Conservation (phyloP, 2,888 invertebrate species). For the Fragum sueziense region DNA sequence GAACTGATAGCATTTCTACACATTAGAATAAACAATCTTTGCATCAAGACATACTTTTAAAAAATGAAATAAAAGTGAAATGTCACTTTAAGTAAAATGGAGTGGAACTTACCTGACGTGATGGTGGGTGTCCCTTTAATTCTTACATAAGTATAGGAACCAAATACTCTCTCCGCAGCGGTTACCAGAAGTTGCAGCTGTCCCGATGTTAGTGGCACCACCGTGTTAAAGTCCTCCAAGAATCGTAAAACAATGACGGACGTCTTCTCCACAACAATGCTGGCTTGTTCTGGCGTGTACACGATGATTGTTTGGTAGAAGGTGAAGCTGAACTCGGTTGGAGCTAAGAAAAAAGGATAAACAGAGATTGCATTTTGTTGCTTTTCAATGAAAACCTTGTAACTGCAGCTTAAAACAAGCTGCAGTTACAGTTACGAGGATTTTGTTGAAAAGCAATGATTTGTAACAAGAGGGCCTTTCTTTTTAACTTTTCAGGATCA, state of each 20-base stretch:
- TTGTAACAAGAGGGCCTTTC: no score
- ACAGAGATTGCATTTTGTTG: no score
- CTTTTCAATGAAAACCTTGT: no score
- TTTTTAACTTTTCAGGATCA: no score
- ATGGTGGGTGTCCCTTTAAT: not conserved
- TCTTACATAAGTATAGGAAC: not conserved
- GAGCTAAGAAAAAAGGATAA: not conserved
- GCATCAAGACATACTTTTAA: no score
- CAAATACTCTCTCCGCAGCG: constrained; percentile 20
- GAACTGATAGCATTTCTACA: no score
- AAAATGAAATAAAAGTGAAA: no score
- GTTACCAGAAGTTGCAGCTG: constrained; percentile 38
- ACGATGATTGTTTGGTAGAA: constrained; percentile 60
- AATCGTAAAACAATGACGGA: constrained; percentile 58
- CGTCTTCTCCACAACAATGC: constrained; percentile 50
- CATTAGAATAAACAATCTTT: no score
- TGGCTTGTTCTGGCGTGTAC: constrained; percentile 38
- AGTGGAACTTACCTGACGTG: not conserved
- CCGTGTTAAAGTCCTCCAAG: constrained; percentile 55
- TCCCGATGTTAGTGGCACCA: constrained; percentile 46
- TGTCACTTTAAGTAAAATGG: no score
- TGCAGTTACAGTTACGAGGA: no score
- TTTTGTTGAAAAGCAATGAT: no score
- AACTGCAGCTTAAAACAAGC: no score
- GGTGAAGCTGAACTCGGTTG: constrained; percentile 61